phyloP scores from a whole-genome alignment of 2,888 invertebrate species.

The Cephonodes hylas region DNA sequence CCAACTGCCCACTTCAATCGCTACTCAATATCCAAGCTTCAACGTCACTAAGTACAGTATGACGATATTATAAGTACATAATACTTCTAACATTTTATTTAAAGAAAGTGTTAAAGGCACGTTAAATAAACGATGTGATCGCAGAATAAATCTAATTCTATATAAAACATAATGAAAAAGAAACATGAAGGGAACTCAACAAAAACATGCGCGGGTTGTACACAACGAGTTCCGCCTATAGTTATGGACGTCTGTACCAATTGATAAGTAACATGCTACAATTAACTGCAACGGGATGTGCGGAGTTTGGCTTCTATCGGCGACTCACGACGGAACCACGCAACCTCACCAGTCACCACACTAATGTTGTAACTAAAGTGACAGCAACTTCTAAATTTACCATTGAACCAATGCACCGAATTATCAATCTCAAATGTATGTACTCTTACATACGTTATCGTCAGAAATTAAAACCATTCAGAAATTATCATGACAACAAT shows the following conservation, averaged over 20 bases:
- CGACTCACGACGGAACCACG: neutral
- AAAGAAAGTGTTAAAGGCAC: constrained; percentile 11
- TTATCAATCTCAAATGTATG: neutral
- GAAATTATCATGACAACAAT: neutral
- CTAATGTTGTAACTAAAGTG: neutral
- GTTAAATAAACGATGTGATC: constrained; percentile 4
- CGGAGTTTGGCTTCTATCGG: neutral
- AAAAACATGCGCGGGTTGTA: neutral
- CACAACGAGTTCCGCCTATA: neutral
- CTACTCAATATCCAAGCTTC: constrained; percentile 15
- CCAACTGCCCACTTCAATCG: neutral
- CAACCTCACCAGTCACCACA: neutral
- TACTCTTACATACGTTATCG: neutral
- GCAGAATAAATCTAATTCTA: constrained; percentile 3
- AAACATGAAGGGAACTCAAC: neutral
- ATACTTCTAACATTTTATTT: constrained; percentile 25
- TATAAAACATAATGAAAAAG: neutral
- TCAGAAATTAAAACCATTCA: neutral
- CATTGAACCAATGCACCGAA: neutral
- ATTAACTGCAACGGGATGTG: neutral
- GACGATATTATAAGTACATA: constrained; percentile 43
- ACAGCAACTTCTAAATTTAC: neutral
- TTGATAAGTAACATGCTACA: neutral
- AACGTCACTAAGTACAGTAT: constrained; percentile 39
- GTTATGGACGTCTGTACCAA: neutral